Conservation (phyloP, 1,140 invertebrate genomes). For the Sitobion miscanthi region DNA sequence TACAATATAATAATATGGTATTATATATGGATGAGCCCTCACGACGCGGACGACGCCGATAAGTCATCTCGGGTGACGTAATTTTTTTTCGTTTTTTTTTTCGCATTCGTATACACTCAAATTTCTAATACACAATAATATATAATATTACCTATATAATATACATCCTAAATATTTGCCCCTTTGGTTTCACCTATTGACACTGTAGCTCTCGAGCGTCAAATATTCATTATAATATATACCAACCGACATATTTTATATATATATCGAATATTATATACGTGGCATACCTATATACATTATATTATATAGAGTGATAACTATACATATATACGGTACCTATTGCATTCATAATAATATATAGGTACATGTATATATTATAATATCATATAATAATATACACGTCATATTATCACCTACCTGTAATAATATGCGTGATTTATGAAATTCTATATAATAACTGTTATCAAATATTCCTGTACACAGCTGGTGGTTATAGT, state of each 20-base stretch:
- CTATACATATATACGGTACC: background rate
- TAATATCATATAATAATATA: background rate
- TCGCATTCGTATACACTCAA: background rate
- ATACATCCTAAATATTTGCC: background rate
- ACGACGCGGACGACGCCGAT: background rate
- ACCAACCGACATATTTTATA: background rate
- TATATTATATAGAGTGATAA: background rate
- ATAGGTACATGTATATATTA: too few relatives aligned
- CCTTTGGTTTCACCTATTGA: slow-evolving; percentile 37
- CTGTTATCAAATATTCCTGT: background rate
- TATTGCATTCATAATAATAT: background rate
- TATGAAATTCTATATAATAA: background rate
- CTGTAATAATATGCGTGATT: background rate
- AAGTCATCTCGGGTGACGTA: slow-evolving; percentile 18
- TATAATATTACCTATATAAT: background rate
- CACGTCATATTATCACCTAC: background rate
- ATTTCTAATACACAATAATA: slow-evolving; percentile 2
- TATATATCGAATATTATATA: background rate
- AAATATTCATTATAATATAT: background rate
- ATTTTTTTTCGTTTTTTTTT: slow-evolving; percentile 6
- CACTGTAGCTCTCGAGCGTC: background rate
- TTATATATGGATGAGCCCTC: background rate
- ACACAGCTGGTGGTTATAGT: background rate
- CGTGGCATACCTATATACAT: background rate
- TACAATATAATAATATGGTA: slow-evolving; percentile 10